These are phyloP conservation scores for Drosophila kikkawai DNA, from an alignment of 1,140 invertebrate genomes.

Conservation along the genomic window DNA sequence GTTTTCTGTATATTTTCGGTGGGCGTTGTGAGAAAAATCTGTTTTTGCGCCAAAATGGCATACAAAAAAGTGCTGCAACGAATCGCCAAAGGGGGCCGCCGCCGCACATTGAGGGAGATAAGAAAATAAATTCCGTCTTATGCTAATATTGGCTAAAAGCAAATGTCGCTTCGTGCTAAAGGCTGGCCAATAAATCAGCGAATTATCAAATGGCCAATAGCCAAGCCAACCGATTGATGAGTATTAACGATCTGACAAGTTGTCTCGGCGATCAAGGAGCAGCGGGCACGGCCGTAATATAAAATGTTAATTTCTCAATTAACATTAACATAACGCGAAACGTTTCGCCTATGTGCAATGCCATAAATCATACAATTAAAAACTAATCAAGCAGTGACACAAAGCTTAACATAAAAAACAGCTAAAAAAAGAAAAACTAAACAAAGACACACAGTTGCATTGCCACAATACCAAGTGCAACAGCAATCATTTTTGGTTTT, in stretches of 20 bases:
- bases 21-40: slow-evolving; percentile 79
- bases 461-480: slow-evolving; percentile 38
- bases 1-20: slow-evolving; percentile 32
- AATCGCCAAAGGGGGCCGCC: slow-evolving; percentile 42
- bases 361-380: slow-evolving; percentile 83
- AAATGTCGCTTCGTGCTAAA: slow-evolving; percentile 76
- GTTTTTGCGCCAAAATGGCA: slow-evolving; percentile 55
- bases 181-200: slow-evolving; percentile 73
- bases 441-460: slow-evolving; percentile 48
- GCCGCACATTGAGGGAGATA: slow-evolving; percentile 22
- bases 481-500: slow-evolving; percentile 40
- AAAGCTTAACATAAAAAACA: slow-evolving; percentile 60
- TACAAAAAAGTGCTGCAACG: slow-evolving; percentile 47
- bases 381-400: slow-evolving; percentile 81
- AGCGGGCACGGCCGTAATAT: slow-evolving; percentile 28
- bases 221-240: slow-evolving; percentile 70
- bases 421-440: slow-evolving; percentile 32
- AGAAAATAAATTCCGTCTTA: slow-evolving; percentile 67
- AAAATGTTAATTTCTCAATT: slow-evolving; percentile 82
- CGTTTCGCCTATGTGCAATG: slow-evolving; percentile 71
- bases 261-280: slow-evolving; percentile 20
- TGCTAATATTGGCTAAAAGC: slow-evolving; percentile 81
- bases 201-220: slow-evolving; percentile 70
- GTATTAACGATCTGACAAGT: slow-evolving; percentile 64
- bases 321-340: slow-evolving; percentile 70